phyloP scores from a whole-genome alignment of 2,797 vertebrate species.

The Harpagifer antarcticus region DNA sequence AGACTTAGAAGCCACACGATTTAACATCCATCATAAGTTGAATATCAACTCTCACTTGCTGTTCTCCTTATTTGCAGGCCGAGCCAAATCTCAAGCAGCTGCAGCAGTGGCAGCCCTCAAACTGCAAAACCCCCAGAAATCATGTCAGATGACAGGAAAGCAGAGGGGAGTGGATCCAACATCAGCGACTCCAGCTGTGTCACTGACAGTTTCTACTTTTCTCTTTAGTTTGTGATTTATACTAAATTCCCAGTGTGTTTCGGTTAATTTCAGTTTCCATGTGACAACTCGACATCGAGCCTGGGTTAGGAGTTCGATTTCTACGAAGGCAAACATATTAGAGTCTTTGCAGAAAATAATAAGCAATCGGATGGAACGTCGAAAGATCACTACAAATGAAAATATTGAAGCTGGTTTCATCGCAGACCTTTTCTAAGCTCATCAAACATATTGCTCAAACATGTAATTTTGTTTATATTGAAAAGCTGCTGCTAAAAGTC shows the following conservation, averaged over 20 bases:
- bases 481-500: constrained; percentile 23
- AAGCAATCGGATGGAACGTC: neutral
- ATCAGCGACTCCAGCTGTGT: constrained; percentile 19
- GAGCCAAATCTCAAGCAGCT: constrained; percentile 20
- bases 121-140: constrained; percentile 8
- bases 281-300: neutral
- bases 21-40: neutral
- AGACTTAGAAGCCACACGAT: neutral
- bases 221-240: constrained; percentile 22
- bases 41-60: neutral
- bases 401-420: neutral
- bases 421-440: neutral
- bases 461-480: constrained; percentile 24
- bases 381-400: neutral
- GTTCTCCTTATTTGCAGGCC: constrained; percentile 4
- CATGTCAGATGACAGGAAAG: constrained; percentile 18
- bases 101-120: constrained; percentile 16
- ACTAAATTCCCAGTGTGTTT: neutral
- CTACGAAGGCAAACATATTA: neutral
- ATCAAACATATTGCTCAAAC: constrained; percentile 16
- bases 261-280: neutral
- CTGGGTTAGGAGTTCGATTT: neutral
- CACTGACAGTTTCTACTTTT: constrained; percentile 14
- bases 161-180: constrained; percentile 8
- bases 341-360: neutral